Conservation (phyloP, 2,888 invertebrate genomes). For the Drosophila limbata region DNA sequence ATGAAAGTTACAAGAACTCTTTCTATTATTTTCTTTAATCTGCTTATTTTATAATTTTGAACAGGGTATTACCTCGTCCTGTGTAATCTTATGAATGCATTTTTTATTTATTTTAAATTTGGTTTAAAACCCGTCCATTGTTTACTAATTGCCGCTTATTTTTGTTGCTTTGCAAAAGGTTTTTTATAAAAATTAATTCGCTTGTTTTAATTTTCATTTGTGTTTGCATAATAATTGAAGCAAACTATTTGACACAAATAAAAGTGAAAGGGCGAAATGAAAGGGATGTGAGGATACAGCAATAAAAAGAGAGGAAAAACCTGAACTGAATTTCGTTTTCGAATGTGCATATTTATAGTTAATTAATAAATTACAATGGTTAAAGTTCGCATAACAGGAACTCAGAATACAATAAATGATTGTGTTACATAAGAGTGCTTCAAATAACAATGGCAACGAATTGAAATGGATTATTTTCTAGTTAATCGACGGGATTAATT, state of each 20-base stretch:
- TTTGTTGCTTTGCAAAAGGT: constrained; percentile 46
- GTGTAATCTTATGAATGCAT: background rate
- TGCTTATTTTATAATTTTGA: background rate
- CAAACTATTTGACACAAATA: constrained; percentile 45
- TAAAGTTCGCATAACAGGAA: background rate
- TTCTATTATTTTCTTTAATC: background rate
- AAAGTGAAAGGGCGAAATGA: constrained; percentile 34
- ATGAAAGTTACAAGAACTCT: too few relatives aligned
- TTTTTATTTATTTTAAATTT: constrained; percentile 13
- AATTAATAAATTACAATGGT: constrained; percentile 63
- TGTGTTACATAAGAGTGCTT: constrained; percentile 12
- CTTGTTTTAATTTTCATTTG: constrained; percentile 58
- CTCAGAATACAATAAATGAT: constrained; percentile 5
- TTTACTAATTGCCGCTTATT: constrained; percentile 71
- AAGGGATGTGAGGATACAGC: background rate
- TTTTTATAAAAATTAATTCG: constrained; percentile 68
- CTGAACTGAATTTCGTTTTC: constrained; percentile 9
- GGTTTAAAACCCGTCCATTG: constrained; percentile 44
- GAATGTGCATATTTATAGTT: constrained; percentile 53
- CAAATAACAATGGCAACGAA: constrained; percentile 27
- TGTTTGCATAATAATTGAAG: constrained; percentile 60
- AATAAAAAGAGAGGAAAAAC: constrained; percentile 2
- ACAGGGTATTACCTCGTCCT: constrained; percentile 17
- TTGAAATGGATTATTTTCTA: constrained; percentile 1
- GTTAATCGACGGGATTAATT: constrained; percentile 1